Evolutionary conservation across 2,797 vertebrate species (phyloP), one percentile per base, ranked within the genome.

Genomic region (Sciurus carolinensis): DNA sequence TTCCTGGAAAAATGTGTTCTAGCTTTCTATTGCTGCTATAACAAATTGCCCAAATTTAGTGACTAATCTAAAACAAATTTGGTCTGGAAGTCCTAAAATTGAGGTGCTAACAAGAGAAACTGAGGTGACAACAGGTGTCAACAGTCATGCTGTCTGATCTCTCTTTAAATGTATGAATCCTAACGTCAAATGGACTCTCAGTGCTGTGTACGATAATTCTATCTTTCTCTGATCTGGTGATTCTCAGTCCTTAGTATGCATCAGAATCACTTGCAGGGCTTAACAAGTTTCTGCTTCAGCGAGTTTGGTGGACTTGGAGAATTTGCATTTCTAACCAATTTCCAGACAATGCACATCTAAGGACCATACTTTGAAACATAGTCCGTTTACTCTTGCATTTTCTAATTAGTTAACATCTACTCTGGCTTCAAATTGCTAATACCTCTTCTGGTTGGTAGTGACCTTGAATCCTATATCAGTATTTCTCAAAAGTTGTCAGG

Each of bases 11-110:
- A 90, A 12, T 33, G 33, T 30, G 5, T 88, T 39, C 36, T 81
- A 2, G 44, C 86, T 92, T 90, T 22, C 50, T 71, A 20, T 26
- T 86, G 73, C 14, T 86, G 47, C 77, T 79, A 6, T 47, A 95
- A 89, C 11, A 76, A 90, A 28, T 71, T 72, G 15, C 36, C 57
- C 15, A 93, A 59, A 54, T 22, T 26, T 76, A 36, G 59, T 84
- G 59, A 24, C 93, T 79, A 93, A 80, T 86, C 73, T 26, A 57
- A 85, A 64, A 54, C 22, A 24, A 14, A n/a, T 67, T 42, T 75
- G 47, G 52, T 80, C 59, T 92, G 13, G n/a, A 94, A 83, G 18
- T 73, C 72, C 15, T 81, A 42, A 93, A 86, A 66, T 44, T 76
- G 66, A 95, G n/a, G 39, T 76, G 39, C 52, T 26, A 87, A 47